Base-by-base conservation (phyloP, 2,113 vertebrate genomes). In the Hyperoodon ampullatus region DNA sequence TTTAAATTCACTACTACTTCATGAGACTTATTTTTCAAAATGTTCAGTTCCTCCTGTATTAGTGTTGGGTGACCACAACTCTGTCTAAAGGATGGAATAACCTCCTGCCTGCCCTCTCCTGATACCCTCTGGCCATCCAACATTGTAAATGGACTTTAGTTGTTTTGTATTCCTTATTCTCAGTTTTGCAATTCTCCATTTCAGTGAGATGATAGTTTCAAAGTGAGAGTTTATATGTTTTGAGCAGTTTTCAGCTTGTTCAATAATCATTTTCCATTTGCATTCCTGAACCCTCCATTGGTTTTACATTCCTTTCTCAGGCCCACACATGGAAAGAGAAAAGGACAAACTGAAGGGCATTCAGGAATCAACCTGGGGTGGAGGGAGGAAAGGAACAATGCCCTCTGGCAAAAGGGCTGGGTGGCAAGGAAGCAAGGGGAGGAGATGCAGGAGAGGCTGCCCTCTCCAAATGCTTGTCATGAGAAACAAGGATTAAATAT, bases 191-290 rank as follows among this genome's bases (percentile, higher is more conserved):
- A 10, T 39, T 88, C 88, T 90, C 94, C 71, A 42, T 61, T 94
- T 81, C 90, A 35, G 65, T 61, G 47, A 53, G 39, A 85, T 93
- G 78, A 86, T 68, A 30, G 66, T 65, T 96, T 96, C 70, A 55
- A 74, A 94, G 96, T 58, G 50, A 82, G 63, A 75, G 47, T 89
- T 94, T 82, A 84, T 82, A 84, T 70, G 86, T 63, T 72, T 63
- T 66, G 35, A 94, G 80, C 70, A 66, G 87, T 83, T 83, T 88
- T 81, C 30, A 24, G 78, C 58, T 95, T 66, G 30, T 53, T 92
- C 19, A 60, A 18, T 93, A 83, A 93, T 90, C 84, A 35, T 85
- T 94, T 93, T 94, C 83, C n/a, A 39, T 66, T 90, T 87, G 80
- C 82, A 77, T 95, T 88, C 65, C 85, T 82, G 33, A 60, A 33